Conservation (phyloP, 2,113 vertebrate genomes). For the Elephantulus edwardii region DNA sequence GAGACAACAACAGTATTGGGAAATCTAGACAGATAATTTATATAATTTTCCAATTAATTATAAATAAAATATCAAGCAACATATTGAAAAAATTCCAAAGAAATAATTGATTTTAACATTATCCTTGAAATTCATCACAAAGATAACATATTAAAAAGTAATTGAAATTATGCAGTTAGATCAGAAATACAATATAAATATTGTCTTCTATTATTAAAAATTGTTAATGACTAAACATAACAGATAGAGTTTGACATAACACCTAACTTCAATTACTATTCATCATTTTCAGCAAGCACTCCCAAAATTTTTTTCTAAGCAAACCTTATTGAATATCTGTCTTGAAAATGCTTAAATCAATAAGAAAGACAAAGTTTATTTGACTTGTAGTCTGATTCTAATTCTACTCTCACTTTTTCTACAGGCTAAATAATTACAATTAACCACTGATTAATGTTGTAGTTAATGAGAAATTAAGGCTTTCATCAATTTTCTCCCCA, state of each 20-base stretch:
- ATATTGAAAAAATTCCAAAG: neutral
- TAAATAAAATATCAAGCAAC: constrained; percentile 6
- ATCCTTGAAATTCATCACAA: neutral
- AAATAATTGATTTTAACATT: constrained; percentile 7
- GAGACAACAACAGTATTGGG: neutral
- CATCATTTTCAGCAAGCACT: constrained; percentile 70
- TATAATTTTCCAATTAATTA: constrained; percentile 31
- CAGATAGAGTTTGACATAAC: constrained; percentile 63
- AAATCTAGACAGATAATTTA: neutral
- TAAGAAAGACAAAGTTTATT: constrained; percentile 84
- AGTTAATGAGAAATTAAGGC: constrained; percentile 78
- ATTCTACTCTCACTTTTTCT: constrained; percentile 83
- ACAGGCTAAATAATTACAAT: constrained; percentile 84
- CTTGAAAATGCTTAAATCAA: constrained; percentile 85
- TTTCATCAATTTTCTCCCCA: constrained; percentile 73
- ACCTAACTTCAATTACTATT: constrained; percentile 79
- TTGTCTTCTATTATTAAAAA: constrained; percentile 63
- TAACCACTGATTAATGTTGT: constrained; percentile 84
- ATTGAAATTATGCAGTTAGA: constrained; percentile 53
- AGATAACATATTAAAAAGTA: neutral
- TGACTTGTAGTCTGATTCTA: constrained; percentile 84
- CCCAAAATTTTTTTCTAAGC: constrained; percentile 71
- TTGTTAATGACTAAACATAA: constrained; percentile 74
- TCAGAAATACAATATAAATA: constrained; percentile 65
- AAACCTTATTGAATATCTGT: constrained; percentile 84